Base-by-base conservation (phyloP, 2,888 invertebrate genomes). In the Tinea trinotella region DNA sequence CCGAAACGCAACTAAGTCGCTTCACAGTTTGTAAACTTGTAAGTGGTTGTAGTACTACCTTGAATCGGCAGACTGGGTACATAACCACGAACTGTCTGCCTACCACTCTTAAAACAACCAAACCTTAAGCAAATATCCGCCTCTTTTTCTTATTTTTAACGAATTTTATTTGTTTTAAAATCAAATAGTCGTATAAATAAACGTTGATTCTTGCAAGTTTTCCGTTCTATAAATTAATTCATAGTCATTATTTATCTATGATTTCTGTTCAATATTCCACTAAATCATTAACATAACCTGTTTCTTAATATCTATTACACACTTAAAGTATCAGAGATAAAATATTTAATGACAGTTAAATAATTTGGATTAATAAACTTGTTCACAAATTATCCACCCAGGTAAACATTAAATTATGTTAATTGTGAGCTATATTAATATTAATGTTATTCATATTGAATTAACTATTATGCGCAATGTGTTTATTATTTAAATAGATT, bases 371-470 rank as follows among this genome's bases (percentile, higher is more conserved):
- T 46, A 50, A 50, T 50, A 15, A 50, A 50, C 36, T 22, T 54
- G 54, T 54, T 54, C 30, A 54, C 48, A 48, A 54, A 48, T 48
- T 54, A 18, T 15, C 22, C 24, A n/a, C 10, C 3, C 18, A 24
- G 52, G 19, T 46, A 18, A 49, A 35, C 19, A 30, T 54, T 54
- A 44, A 49, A 48, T 54, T 54, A 54, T 54, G 54, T 17, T 54
- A 54, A 54, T 54, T 36, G 18, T 18, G 24, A 2, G 24, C 24
- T n/a, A 24, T 12, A 50, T 24, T 50, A 2, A 50, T 50, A 24
- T 50, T 24, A 50, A 50, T 50, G n/a, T 24, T 19, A 50, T 24
- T 50, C 50, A 50, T 50, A 50, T 50, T 50, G 24, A 24, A 50
- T 24, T 3, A 12, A 12, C 13, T 40, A 40, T 40, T 40, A 40